A percentile compares a stretch with the other conserved stretches of the same genome.
Evolutionary conservation across 2,797 vertebrate species (phyloP).

Genomic region (Enteromius viviparus): DNA sequence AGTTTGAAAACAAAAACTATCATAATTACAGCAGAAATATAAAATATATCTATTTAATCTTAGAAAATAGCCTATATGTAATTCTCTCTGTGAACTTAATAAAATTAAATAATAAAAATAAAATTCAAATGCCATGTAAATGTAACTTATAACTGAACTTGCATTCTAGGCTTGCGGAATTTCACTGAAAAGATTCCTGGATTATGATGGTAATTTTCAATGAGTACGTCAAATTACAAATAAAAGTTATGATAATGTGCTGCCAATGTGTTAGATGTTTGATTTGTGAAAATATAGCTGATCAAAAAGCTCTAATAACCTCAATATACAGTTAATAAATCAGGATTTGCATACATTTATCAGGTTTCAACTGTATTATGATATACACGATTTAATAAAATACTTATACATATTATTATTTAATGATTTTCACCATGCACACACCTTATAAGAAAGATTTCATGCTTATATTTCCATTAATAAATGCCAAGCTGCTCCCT

Average conservation of each 20-base stretch:
- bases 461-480: neutral
- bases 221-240: neutral
- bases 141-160: conserved; percentile 15
- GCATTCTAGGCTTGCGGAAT: neutral
- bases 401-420: neutral
- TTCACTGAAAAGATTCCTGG: neutral
- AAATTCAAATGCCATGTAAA: neutral
- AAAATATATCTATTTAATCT: neutral
- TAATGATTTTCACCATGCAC: neutral
- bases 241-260: neutral
- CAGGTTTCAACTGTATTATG: neutral
- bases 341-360: neutral
- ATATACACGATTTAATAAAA: neutral
- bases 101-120: neutral
- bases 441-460: conserved; percentile 1
- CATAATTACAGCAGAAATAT: neutral
- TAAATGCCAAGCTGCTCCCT: conserved; percentile 16
- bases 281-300: neutral
- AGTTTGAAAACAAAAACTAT: neutral
- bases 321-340: neutral
- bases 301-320: neutral
- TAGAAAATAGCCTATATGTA: neutral
- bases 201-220: conserved; percentile 4
- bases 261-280: neutral
- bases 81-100: neutral